Conservation (phyloP, 2,113 vertebrate genomes). For the Bufo gargarizans region DNA sequence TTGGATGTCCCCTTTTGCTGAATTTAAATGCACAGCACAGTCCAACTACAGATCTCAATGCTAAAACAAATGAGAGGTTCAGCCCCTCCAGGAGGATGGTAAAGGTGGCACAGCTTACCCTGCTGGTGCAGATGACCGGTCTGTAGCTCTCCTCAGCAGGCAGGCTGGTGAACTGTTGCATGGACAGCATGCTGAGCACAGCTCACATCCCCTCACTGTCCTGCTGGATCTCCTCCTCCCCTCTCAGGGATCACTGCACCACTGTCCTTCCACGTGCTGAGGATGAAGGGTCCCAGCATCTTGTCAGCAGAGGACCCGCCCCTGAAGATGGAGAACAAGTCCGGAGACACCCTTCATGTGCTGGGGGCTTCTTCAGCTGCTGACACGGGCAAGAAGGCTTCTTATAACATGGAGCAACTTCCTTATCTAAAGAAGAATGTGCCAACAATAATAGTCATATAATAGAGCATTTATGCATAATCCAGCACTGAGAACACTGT, state of each 20-base stretch:
- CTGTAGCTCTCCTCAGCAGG: constrained; percentile 66
- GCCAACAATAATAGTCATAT: too few relatives aligned
- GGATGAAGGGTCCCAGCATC: constrained; percentile 61
- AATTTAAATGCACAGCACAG: not conserved
- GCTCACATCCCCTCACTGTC: constrained; percentile 29
- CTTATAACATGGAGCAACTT: not conserved
- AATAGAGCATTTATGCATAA: too few relatives aligned
- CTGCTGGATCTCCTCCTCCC: not conserved
- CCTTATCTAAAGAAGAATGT: not conserved
- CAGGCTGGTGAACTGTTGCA: constrained; percentile 66
- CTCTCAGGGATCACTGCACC: not conserved
- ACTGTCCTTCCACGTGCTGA: constrained; percentile 4
- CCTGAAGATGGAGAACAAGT: constrained; percentile 51
- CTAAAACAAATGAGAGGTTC: not conserved
- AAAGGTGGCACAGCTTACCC: constrained; percentile 67
- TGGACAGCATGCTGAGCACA: constrained; percentile 66
- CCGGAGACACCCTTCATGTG: constrained; percentile 29
- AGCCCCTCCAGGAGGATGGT: too few relatives aligned
- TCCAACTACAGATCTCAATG: too few relatives aligned
- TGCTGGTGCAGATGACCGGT: constrained; percentile 60
- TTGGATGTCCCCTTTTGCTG: not conserved
- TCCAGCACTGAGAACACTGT: too few relatives aligned
- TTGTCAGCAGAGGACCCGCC: constrained; percentile 64
- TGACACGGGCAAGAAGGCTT: not conserved
- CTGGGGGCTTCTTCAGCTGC: constrained; percentile 48